These are phyloP conservation scores for Acridotheres tristis DNA, from an alignment of 2,797 vertebrate species.

Conservation along the genomic window DNA sequence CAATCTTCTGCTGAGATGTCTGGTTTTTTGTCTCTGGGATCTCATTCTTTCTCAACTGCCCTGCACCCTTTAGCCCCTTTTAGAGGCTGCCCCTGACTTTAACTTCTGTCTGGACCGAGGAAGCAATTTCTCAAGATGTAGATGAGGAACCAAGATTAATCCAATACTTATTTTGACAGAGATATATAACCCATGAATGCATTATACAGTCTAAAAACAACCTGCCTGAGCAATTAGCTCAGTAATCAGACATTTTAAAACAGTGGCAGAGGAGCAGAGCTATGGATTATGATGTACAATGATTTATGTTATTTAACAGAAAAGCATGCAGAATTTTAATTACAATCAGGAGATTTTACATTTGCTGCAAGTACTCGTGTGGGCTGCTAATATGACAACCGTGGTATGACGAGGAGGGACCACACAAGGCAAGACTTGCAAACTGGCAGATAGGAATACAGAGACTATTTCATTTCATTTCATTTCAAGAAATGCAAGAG, in stretches of 20 bases:
- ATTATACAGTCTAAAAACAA: neutral
- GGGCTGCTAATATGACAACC: neutral
- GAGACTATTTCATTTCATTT: neutral
- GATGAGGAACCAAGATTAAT: neutral
- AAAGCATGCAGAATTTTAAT: slow-evolving; percentile 28
- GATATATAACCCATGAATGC: neutral
- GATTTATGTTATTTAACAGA: neutral
- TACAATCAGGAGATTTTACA: neutral
- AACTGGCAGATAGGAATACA: neutral
- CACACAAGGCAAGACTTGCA: neutral
- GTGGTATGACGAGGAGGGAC: neutral
- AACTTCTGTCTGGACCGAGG: neutral
- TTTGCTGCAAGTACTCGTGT: neutral
- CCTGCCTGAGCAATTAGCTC: slow-evolving; percentile 3
- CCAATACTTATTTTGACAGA: neutral
- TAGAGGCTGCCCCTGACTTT: neutral
- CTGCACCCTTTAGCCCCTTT: neutral
- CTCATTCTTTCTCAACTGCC: neutral
- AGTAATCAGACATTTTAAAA: slow-evolving; percentile 7
- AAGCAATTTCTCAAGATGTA: neutral
- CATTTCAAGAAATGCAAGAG: neutral
- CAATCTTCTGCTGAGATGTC: neutral
- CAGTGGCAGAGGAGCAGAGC: neutral
- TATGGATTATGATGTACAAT: neutral
- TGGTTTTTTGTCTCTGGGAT: neutral